Percentiles rank a stretch among this genome's conserved stretches.
Evolutionary conservation across 2,888 invertebrate genomes (phyloP).

Genomic region (Drosophila eohydei): DNA sequence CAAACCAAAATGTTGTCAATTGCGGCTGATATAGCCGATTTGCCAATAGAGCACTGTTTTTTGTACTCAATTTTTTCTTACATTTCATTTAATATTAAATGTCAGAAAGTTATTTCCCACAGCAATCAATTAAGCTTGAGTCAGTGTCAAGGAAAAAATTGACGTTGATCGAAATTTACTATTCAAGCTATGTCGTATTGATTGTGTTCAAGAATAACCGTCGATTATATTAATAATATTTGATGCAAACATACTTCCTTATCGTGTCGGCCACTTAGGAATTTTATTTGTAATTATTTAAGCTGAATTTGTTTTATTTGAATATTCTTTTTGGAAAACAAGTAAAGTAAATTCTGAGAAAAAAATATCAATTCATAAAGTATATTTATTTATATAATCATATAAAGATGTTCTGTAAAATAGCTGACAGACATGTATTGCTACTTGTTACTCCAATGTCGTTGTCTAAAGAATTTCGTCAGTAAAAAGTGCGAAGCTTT

Average conservation of each 20-base stretch:
- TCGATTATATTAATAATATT: not conserved
- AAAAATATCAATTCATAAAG: slow-evolving; percentile 10
- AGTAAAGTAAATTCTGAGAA: not conserved
- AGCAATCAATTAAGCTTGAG: slow-evolving; percentile 31
- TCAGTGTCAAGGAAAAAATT: slow-evolving; percentile 36
- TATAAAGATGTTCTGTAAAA: slow-evolving; percentile 7
- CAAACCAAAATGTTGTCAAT: not conserved
- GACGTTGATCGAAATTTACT: slow-evolving; percentile 9
- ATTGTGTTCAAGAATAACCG: not conserved
- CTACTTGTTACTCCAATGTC: slow-evolving; percentile 12
- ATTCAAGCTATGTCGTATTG: not conserved
- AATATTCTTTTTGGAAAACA: not conserved
- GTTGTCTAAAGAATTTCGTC: slow-evolving; percentile 19
- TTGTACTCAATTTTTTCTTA: slow-evolving; percentile 1
- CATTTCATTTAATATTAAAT: slow-evolving; percentile 12
- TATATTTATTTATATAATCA: slow-evolving; percentile 15
- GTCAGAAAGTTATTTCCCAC: slow-evolving; percentile 34
- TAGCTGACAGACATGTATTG: slow-evolving; percentile 17
- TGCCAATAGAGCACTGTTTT: not conserved
- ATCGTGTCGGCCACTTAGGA: not conserved
- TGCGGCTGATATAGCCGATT: not conserved
- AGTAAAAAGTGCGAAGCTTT: slow-evolving; percentile 9
- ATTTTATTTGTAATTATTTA: not conserved
- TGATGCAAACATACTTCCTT: not conserved
- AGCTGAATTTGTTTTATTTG: not conserved